Conservation (phyloP, 2,113 vertebrate species). For the Coptodon rendalli region DNA sequence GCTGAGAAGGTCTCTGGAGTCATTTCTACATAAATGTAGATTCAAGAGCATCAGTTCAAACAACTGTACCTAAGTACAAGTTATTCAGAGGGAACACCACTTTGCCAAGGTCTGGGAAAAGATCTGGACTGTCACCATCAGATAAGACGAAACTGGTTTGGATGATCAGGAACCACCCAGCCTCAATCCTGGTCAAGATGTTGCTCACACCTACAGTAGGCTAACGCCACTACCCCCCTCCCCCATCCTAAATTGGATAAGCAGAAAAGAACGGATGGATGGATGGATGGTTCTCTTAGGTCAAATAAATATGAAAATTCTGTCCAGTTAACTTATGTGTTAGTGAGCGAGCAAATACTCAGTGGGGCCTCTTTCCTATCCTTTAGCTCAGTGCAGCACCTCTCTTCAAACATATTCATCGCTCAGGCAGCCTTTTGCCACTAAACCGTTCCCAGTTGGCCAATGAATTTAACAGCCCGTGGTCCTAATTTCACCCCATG, state of each 20-base stretch:
- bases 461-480: conserved; percentile 1
- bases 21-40: background rate
- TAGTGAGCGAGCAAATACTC: background rate
- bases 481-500: conserved; percentile 11
- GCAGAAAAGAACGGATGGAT: background rate
- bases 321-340: background rate
- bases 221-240: rapidly evolving
- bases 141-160: background rate
- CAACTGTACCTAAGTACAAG: background rate
- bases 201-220: background rate
- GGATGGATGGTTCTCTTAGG: background rate
- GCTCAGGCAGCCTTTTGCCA: background rate
- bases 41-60: background rate
- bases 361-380: background rate
- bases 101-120: background rate
- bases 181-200: background rate
- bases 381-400: background rate
- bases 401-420: conserved; percentile 1
- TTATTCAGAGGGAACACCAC: background rate
- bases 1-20: background rate
- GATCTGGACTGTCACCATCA: background rate
- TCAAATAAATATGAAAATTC: background rate
- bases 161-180: background rate
- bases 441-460: background rate
- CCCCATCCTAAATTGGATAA: background rate